A percentile compares a stretch with the other conserved stretches of the same genome.
Conservation (phyloP, 2,113 vertebrate species). For the Dryoscopus gambensis region DNA sequence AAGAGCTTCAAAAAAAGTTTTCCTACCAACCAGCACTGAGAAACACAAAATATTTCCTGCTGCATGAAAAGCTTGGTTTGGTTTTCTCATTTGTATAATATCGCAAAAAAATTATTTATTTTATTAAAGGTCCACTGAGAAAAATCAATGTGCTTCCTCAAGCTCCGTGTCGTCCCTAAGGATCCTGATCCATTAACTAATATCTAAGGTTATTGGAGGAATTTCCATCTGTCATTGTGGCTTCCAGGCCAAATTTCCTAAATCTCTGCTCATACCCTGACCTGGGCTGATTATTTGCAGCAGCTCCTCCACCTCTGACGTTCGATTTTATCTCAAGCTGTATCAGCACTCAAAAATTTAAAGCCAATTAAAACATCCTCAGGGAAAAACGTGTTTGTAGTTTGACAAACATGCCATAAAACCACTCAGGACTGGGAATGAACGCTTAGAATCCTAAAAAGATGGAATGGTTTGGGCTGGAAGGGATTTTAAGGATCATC, state of each 20-base stretch:
- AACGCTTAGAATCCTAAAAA: neutral
- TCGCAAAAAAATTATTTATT: neutral
- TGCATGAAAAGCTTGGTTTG: neutral
- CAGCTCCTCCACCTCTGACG: neutral
- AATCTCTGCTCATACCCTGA: neutral
- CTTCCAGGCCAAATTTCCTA: neutral
- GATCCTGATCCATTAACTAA: neutral
- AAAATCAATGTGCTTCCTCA: neutral
- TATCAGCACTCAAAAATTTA: neutral
- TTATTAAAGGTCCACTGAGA: neutral
- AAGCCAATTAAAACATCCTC: neutral
- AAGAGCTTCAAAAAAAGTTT: neutral
- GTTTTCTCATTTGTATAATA: neutral
- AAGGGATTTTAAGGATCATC: neutral
- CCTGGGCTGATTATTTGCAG: neutral
- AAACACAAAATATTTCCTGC: neutral
- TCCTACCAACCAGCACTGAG: neutral
- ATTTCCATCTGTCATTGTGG: fast-evolving
- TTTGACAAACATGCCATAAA: neutral
- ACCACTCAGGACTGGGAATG: neutral
- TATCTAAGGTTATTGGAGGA: fast-evolving
- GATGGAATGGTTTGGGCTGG: neutral
- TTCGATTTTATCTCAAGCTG: neutral
- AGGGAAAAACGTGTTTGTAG: fast-evolving
- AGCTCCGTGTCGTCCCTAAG: neutral